Percentiles rank a stretch among this genome's conserved stretches.
phyloP scores from a whole-genome alignment of 1,140 invertebrate genomes.

The Theocolax elegans region DNA sequence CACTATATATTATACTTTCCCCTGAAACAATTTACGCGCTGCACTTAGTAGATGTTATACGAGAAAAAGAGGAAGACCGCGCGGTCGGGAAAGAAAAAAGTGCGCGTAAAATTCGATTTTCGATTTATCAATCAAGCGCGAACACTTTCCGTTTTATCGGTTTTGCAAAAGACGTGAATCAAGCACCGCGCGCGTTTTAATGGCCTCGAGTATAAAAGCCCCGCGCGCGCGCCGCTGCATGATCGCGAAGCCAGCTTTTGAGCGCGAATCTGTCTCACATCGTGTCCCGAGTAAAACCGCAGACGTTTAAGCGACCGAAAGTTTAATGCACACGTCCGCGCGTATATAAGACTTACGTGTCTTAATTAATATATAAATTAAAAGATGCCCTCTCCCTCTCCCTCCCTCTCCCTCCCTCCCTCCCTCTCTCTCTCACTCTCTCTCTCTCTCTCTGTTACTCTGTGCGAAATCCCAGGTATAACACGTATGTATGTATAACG shows the following conservation, averaged over 20 bases:
- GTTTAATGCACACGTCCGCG: neutral
- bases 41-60: no score
- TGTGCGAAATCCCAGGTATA: no score
- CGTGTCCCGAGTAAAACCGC: neutral
- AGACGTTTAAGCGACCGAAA: neutral
- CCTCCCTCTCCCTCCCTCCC: no score
- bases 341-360: neutral
- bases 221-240: neutral
- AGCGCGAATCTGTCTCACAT: constrained; percentile 4
- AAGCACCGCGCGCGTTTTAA: neutral
- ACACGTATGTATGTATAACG: no score
- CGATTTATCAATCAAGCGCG: constrained; percentile 16
- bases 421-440: no score
- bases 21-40: no score
- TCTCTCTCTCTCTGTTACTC: no score
- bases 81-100: neutral
- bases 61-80: neutral
- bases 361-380: constrained; percentile 18
- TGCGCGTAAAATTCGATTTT: neutral
- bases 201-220: neutral
- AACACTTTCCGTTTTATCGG: constrained; percentile 15
- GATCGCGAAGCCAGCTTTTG: neutral
- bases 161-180: constrained; percentile 2
- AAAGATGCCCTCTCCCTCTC: neutral
- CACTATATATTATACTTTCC: no score